Evolutionary conservation across 2,888 invertebrate species (phyloP).

Genomic region (Eupithecia pulchellata): DNA sequence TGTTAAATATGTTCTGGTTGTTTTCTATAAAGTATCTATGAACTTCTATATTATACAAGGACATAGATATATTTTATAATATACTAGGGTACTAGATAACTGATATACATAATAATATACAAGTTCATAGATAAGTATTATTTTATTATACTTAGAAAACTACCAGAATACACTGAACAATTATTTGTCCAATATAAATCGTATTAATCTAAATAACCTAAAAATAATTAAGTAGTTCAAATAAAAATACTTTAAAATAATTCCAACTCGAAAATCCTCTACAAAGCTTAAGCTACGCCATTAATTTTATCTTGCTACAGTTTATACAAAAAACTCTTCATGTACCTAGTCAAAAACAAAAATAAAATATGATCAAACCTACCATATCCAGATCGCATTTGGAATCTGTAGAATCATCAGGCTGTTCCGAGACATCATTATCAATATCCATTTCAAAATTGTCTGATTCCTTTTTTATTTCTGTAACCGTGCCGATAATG

Average conservation of each 20-base stretch:
- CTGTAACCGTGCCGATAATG: slow-evolving; percentile 66
- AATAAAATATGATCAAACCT: slow-evolving; percentile 40
- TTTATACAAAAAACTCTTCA: not conserved
- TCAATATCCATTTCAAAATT: slow-evolving; percentile 30
- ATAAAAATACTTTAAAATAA: not conserved
- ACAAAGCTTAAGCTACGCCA: not conserved
- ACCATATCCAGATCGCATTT: slow-evolving; percentile 57
- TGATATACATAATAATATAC: too few relatives aligned
- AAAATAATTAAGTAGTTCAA: not conserved
- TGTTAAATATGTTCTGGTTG: too few relatives aligned
- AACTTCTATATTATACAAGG: too few relatives aligned
- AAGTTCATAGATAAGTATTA: too few relatives aligned
- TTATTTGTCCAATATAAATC: too few relatives aligned
- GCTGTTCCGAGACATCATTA: slow-evolving; percentile 16
- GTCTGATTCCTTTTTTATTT: slow-evolving; percentile 37
- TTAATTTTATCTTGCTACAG: not conserved
- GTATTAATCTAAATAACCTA: slow-evolving; percentile 1
- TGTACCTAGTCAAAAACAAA: not conserved
- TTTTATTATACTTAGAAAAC: too few relatives aligned
- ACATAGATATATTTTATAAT: too few relatives aligned
- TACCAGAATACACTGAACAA: too few relatives aligned
- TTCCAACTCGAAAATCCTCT: not conserved
- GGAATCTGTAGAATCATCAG: slow-evolving; percentile 47
- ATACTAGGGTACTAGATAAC: too few relatives aligned
- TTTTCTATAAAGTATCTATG: too few relatives aligned